Base-by-base conservation (phyloP, 2,113 vertebrate species). In the Charina bottae region DNA sequence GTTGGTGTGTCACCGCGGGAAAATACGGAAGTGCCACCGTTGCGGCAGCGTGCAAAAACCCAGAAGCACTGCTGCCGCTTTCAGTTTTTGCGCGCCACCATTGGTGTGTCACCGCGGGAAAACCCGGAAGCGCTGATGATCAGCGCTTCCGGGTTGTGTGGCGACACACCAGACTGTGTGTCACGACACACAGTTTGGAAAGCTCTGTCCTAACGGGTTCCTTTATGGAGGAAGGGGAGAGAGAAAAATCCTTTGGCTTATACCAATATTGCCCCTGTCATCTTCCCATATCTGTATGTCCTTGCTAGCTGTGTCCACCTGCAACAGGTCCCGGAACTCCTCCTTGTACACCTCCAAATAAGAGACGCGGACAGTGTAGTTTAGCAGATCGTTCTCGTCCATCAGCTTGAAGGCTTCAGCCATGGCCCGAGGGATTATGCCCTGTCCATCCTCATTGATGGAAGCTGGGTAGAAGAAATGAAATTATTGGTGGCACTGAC, bases 271-370 rank as follows among this genome's bases (percentile, higher is more conserved):
- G n/a, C 99, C 99, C 49, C 98, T 99, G 90, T 99, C 98, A 56
- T 99, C 99, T 94, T 99, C 99, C 15, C 99, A 97, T 84, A 99
- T 99, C 96, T 98, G 98, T 94, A 99, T 99, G 97, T 99, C 98
- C 68, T 99, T 99, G 97, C 98, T 99, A 90, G 99, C 98, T 0
- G 99, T 99, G 96, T 99, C 98, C 95, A 99, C 98, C 94, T 99
- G 99, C 90, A 99, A 97, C 94, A 99, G 96, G 96, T 99, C 99
- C 85, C 98, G 98, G 93, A 99, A 99, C 92, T 99, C 99, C 95
- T 99, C 99, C 96, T 99, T 99, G 96, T 99, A 99, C 92, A 99
- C 98, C 92, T 99, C 99, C 95, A 99, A 96, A 96, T 99, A 99
- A 88, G 99, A 99, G 62, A 99, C 98, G 7, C 98, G 97, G 87